Percentiles rank a stretch among this genome's conserved stretches.
phyloP scores from a whole-genome alignment of 2,888 invertebrate genomes.

The Amphipyra tragopoginis region DNA sequence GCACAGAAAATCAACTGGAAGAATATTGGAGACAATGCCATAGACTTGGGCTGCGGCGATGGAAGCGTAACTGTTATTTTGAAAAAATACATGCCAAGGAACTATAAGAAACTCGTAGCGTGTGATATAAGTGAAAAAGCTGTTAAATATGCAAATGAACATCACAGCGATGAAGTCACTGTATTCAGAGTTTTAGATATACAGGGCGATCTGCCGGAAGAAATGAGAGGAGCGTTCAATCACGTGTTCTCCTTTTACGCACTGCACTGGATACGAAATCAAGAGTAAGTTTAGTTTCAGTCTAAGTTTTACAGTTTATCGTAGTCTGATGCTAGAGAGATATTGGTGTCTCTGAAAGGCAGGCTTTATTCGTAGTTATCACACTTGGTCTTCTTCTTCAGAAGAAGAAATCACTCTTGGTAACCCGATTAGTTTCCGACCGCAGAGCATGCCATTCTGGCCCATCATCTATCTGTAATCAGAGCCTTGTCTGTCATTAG shows the following conservation, averaged over 20 bases:
- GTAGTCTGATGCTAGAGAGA: no score
- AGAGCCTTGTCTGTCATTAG: background rate
- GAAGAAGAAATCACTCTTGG: no score
- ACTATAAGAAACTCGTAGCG: conserved; percentile 88
- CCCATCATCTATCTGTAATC: background rate
- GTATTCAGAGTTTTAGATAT: conserved; percentile 51
- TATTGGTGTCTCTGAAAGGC: no score
- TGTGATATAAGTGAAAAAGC: conserved; percentile 92
- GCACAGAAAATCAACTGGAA: conserved; percentile 89
- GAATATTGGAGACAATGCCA: conserved; percentile 74
- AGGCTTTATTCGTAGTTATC: no score
- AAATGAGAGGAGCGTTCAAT: conserved; percentile 48
- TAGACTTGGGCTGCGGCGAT: conserved; percentile 92
- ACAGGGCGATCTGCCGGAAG: conserved; percentile 50
- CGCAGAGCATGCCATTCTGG: no score
- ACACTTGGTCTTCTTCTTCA: no score
- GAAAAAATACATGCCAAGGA: conserved; percentile 89
- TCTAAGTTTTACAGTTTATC: no score
- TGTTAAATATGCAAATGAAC: conserved; percentile 91
- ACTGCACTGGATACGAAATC: conserved; percentile 54
- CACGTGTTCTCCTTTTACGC: conserved; percentile 59
- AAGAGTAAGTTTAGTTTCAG: conserved; percentile 44
- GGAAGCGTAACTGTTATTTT: conserved; percentile 91
- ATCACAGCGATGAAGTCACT: conserved; percentile 78
- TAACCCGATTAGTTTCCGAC: no score